Percentiles rank a stretch among this genome's conserved stretches.
Evolutionary conservation across 2,888 invertebrate genomes (phyloP).

Genomic region (Sesia bembeciformis): DNA sequence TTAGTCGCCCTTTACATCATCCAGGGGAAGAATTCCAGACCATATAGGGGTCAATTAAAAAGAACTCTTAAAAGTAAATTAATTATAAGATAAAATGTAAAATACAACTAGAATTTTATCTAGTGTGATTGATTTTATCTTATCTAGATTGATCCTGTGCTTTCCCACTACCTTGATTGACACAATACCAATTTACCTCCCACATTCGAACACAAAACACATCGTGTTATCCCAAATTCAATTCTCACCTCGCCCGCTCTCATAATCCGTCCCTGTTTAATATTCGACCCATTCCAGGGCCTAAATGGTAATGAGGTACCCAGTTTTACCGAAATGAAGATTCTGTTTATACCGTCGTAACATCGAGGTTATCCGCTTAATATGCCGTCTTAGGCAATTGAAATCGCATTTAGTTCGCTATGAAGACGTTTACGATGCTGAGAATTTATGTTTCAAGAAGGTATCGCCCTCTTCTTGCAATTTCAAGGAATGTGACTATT

Average conservation of each 20-base stretch:
- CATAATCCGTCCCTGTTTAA: constrained; percentile 32
- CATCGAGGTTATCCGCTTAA: constrained; percentile 37
- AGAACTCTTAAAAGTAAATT: too few relatives aligned
- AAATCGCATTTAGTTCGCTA: constrained; percentile 42
- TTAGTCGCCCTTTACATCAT: too few relatives aligned
- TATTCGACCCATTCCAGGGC: constrained; percentile 31
- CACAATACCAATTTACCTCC: constrained; percentile 3
- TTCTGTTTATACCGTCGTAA: constrained; percentile 39
- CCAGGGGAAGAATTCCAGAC: too few relatives aligned
- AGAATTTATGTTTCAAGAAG: constrained; percentile 28
- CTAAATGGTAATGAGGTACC: constrained; percentile 43
- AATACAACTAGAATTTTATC: too few relatives aligned
- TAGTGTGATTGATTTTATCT: too few relatives aligned
- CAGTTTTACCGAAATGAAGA: constrained; percentile 28
- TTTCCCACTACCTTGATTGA: neutral
- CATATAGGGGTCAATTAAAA: too few relatives aligned
- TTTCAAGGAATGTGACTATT: neutral
- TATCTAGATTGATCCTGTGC: too few relatives aligned
- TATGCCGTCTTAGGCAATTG: constrained; percentile 32
- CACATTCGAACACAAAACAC: constrained; percentile 4
- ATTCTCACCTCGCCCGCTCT: constrained; percentile 33
- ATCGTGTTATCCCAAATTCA: constrained; percentile 21
- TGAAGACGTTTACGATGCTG: constrained; percentile 36
- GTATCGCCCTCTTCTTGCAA: neutral
- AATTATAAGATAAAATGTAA: too few relatives aligned